Percentiles rank a stretch among this genome's conserved stretches.
Conservation (phyloP, 2,113 vertebrate species). For the Megalops atlanticus region DNA sequence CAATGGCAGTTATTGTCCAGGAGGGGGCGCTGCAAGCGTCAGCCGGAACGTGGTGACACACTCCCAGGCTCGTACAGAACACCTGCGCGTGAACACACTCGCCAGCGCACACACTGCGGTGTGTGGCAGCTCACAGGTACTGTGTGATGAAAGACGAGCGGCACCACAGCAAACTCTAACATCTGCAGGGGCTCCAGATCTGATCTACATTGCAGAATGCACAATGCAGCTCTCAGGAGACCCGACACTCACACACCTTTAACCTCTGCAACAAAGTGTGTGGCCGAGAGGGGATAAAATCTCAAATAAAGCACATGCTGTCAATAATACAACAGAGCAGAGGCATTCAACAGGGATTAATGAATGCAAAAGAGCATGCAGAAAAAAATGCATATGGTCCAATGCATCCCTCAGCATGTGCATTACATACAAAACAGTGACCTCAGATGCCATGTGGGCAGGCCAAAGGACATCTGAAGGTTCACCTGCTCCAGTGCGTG, state of each 20-base stretch:
- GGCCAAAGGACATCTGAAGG: constrained; percentile 1
- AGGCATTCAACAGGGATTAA: background rate
- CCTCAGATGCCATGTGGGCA: background rate
- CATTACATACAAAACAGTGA: background rate
- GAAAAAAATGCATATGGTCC: background rate
- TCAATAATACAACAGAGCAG: background rate
- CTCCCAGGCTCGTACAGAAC: background rate
- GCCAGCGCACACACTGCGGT: background rate
- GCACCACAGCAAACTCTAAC: background rate
- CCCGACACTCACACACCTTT: background rate
- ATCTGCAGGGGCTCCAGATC: background rate
- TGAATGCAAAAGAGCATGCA: background rate
- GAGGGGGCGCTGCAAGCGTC: background rate
- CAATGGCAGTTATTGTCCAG: background rate
- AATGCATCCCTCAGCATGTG: background rate
- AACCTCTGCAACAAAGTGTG: background rate
- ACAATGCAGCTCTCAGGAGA: background rate
- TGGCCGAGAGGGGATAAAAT: background rate
- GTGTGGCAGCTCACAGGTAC: background rate
- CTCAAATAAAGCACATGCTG: background rate
- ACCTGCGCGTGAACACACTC: background rate
- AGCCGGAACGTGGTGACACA: background rate
- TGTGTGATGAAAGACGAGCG: background rate
- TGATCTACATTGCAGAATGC: background rate
- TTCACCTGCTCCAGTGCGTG: background rate